Conservation (phyloP, 2,888 invertebrate species). For the Caenorhabditis becei region DNA sequence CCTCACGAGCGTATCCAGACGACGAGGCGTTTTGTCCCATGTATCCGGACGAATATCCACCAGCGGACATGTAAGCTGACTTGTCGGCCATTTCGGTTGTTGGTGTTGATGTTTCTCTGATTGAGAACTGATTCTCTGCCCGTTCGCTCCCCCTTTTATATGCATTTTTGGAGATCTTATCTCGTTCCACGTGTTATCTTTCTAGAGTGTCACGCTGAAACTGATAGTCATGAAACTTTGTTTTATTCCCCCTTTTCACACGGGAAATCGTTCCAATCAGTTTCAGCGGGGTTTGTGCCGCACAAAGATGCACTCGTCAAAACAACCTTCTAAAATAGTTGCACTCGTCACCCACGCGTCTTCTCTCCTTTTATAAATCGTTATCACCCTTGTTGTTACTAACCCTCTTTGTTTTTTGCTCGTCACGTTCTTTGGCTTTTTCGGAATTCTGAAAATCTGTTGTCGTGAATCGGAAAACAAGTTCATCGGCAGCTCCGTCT, state of each 20-base stretch:
- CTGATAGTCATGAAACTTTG: no score
- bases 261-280: no score
- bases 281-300: no score
- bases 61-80: slow-evolving; percentile 39
- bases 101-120: neutral
- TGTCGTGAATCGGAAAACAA: neutral
- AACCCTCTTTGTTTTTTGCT: no score
- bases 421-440: neutral
- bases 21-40: slow-evolving; percentile 37
- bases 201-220: no score
- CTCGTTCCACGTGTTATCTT: neutral
- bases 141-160: neutral
- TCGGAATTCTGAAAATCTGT: neutral
- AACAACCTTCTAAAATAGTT: no score
- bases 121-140: neutral
- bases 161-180: neutral
- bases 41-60: slow-evolving; percentile 41
- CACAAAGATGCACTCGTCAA: no score
- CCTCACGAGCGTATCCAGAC: slow-evolving; percentile 37
- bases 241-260: no score
- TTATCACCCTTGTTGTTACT: no score
- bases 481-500: neutral
- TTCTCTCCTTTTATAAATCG: no score
- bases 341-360: no score
- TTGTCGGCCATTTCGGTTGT: slow-evolving; percentile 34